Percentiles rank a stretch among this genome's conserved stretches.
Conservation (phyloP, 2,113 vertebrate genomes). For the Carassius auratus region DNA sequence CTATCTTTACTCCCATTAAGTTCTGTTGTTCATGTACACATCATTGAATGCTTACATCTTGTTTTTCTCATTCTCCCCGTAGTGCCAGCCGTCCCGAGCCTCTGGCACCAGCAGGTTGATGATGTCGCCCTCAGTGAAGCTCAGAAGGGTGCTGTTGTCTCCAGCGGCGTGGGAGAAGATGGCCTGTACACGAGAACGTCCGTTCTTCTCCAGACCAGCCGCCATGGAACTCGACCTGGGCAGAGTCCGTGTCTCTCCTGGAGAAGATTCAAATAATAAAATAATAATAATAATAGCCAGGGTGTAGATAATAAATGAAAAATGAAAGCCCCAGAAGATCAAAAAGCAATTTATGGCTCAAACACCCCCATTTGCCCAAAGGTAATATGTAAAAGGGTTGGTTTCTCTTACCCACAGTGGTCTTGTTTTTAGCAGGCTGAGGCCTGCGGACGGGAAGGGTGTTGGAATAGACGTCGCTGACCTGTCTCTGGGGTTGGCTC, state of each 20-base stretch:
- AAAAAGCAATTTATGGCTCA: background rate
- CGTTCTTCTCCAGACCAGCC: constrained; percentile 92
- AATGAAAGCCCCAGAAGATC: background rate
- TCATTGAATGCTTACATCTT: constrained; percentile 83
- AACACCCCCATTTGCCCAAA: background rate
- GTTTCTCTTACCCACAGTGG: constrained; percentile 83
- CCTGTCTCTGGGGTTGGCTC: constrained; percentile 86
- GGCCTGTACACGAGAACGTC: constrained; percentile 90
- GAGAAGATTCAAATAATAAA: constrained; percentile 40
- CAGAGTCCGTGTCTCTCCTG: constrained; percentile 95
- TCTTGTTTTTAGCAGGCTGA: constrained; percentile 90
- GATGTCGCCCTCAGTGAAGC: constrained; percentile 94
- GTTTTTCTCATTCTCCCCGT: constrained; percentile 97
- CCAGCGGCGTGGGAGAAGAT: constrained; percentile 96
- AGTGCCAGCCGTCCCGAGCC: constrained; percentile 97
- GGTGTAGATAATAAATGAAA: background rate
- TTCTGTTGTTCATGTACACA: background rate
- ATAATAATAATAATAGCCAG: background rate
- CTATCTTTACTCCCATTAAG: background rate
- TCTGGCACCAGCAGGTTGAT: constrained; percentile 97
- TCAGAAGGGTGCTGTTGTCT: constrained; percentile 94
- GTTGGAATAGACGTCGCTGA: constrained; percentile 98
- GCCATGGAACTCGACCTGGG: constrained; percentile 98
- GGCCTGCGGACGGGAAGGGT: constrained; percentile 97
- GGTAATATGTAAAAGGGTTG: background rate